Conservation (phyloP, 2,888 invertebrate species). For the Oxycera nigricornis region DNA sequence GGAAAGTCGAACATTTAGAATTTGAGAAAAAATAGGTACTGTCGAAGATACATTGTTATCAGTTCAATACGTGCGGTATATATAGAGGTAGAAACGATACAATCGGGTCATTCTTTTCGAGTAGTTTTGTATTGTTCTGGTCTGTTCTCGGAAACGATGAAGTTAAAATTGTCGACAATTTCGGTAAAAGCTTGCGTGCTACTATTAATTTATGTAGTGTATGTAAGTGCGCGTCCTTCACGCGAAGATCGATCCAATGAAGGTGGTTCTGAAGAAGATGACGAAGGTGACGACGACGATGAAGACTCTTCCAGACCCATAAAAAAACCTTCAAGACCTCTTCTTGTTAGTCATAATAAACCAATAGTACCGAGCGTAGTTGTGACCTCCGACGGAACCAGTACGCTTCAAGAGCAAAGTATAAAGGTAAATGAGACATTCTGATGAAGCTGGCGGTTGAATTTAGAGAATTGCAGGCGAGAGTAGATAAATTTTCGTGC, state of each 20-base stretch:
- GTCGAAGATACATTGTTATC: slow-evolving; percentile 1
- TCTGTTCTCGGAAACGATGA: background rate
- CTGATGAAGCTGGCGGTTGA: no score
- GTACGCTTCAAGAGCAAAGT: background rate
- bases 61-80: background rate
- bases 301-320: background rate
- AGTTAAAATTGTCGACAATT: background rate
- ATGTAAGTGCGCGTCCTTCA: slow-evolving; percentile 18
- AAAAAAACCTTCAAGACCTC: background rate
- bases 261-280: background rate
- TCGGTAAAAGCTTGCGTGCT: slow-evolving; percentile 8
- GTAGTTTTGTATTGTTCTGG: background rate
- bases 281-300: slow-evolving; percentile 1
- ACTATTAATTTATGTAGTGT: slow-evolving; percentile 1
- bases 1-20: slow-evolving; percentile 1
- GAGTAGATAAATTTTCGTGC: background rate
- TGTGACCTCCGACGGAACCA: background rate
- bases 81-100: background rate
- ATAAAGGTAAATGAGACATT: background rate
- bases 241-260: background rate
- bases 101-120: background rate
- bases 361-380: background rate
- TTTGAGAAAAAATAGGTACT: background rate
- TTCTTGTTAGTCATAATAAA: no score
- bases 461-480: background rate